Percentiles rank a stretch among this genome's conserved stretches.
phyloP scores from a whole-genome alignment of 2,888 invertebrate species.

The Apoda limacodes region DNA sequence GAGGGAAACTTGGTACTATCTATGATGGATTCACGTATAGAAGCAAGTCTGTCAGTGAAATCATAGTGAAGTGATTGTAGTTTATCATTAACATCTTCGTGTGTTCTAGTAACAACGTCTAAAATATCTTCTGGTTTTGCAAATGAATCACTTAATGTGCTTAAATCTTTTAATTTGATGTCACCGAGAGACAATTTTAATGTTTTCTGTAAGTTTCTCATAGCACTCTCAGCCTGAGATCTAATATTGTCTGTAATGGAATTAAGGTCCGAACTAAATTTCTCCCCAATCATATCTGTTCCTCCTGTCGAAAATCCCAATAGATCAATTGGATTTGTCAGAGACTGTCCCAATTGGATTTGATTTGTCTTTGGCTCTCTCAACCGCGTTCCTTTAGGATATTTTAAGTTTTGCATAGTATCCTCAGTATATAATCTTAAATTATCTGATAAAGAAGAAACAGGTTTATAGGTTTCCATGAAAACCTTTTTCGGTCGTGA shows the following conservation, averaged over 20 bases:
- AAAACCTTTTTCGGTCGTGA: not conserved
- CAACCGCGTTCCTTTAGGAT: not conserved
- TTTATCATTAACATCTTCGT: constrained; percentile 42
- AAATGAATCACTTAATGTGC: constrained; percentile 21
- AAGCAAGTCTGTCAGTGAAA: constrained; percentile 39
- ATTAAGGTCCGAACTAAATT: constrained; percentile 14
- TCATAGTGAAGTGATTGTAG: constrained; percentile 40
- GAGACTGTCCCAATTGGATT: constrained; percentile 17
- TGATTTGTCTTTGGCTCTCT: constrained; percentile 16
- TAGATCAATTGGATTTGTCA: constrained; percentile 27
- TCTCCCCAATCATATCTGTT: constrained; percentile 23
- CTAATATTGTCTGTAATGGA: constrained; percentile 28
- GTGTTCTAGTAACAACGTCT: constrained; percentile 29
- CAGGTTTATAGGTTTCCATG: not conserved
- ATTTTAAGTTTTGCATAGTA: no score
- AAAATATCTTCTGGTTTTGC: constrained; percentile 31
- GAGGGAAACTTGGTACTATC: no score
- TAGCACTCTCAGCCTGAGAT: constrained; percentile 30
- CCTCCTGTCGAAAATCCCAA: constrained; percentile 20
- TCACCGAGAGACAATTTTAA: constrained; percentile 29
- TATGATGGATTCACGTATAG: no score
- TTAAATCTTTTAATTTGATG: constrained; percentile 16
- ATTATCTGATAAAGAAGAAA: not conserved
- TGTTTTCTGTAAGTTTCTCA: constrained; percentile 31
- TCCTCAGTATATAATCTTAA: no score